Base-by-base conservation (phyloP, 2,797 vertebrate genomes). In the Prionace glauca region DNA sequence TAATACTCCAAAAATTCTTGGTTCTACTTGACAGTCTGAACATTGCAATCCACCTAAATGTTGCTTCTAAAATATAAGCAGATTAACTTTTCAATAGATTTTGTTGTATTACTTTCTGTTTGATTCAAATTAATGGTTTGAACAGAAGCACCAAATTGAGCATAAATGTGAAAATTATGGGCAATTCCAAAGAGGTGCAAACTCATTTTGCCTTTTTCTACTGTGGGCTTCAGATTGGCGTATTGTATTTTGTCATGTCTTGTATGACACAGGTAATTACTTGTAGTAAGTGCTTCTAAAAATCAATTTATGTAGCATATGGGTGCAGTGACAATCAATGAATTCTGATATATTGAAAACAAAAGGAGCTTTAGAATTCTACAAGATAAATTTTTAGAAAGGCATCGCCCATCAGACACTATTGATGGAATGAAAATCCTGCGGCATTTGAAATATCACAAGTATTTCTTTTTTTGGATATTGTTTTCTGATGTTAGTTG, bases 331-430 rank as follows among this genome's bases (percentile, higher is more conserved):
- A 95, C 96, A 96, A 87, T 96, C 96, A 96, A 96, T 96, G 87
- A 96, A 96, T 96, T 96, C 96, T 96, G 96, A 96, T 96, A 96
- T 96, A 97, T 97, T 96, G 96, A 97, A 97, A 97, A 96, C 96
- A 96, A 96, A 69, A 69, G 95, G 96, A 96, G 77, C 45, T 5
- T 90, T 86, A 90, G 81, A 91, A 87, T 96, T 96, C 69, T 94
- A 50, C 11, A 32, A 36, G 24, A 56, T 72, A 50, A 72, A 72
- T 72, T 74, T 92, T 92, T 96, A 96, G 90, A 50, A 12, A 14
- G 92, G 96, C 95, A 95, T 95, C 87, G 95, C 65, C 5, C 90
- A 96, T 29, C 93, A 74, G 22, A 94, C 41, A 72, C 12, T 32
- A 50, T 26, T 14, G 22, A 18, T 45, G 4, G 69, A 45, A 72